These are phyloP conservation scores for Drosophila antonietae DNA, from an alignment of 2,888 invertebrate genomes.

Conservation along the genomic window DNA sequence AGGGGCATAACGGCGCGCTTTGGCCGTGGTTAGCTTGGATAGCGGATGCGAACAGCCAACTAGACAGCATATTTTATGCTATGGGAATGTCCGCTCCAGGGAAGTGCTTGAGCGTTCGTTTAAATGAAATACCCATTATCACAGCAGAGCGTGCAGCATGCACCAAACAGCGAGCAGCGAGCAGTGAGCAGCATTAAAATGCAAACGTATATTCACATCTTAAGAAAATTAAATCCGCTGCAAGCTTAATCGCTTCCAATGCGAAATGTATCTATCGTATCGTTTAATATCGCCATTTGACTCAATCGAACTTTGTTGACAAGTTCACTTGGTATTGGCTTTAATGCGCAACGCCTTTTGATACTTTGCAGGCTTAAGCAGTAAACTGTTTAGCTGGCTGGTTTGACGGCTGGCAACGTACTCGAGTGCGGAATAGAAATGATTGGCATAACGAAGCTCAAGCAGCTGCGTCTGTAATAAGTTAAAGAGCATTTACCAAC, in stretches of 20 bases:
- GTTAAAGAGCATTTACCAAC: conserved; percentile 59
- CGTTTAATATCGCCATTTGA: conserved; percentile 3
- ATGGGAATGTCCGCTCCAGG: conserved; percentile 35
- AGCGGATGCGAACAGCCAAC: conserved; percentile 27
- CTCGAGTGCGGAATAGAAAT: conserved; percentile 48
- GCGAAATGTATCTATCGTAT: conserved; percentile 4
- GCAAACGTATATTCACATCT: conserved; percentile 15
- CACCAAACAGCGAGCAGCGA: neutral
- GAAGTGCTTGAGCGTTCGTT: conserved; percentile 43
- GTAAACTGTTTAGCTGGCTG: conserved; percentile 20
- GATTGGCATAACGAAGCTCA: conserved; percentile 63
- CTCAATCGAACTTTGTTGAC: conserved; percentile 5
- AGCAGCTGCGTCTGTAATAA: conserved; percentile 57
- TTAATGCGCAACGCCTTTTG: conserved; percentile 28
- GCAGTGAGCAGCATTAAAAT: conserved; percentile 12
- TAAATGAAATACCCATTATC: conserved; percentile 43
- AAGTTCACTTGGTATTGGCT: conserved; percentile 35
- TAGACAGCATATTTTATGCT: conserved; percentile 29
- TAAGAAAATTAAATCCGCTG: conserved; percentile 18
- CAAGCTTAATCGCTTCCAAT: conserved; percentile 13
- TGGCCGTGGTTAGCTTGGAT: conserved; percentile 7
- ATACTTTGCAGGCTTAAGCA: conserved; percentile 4
- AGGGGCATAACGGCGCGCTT: conserved; percentile 25
- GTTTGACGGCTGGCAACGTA: conserved; percentile 18
- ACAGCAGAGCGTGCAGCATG: conserved; percentile 11